Evolutionary conservation across 2,888 invertebrate species (phyloP), one percentile per base, ranked within the genome.

Genomic region (Stramonita haemastoma): DNA sequence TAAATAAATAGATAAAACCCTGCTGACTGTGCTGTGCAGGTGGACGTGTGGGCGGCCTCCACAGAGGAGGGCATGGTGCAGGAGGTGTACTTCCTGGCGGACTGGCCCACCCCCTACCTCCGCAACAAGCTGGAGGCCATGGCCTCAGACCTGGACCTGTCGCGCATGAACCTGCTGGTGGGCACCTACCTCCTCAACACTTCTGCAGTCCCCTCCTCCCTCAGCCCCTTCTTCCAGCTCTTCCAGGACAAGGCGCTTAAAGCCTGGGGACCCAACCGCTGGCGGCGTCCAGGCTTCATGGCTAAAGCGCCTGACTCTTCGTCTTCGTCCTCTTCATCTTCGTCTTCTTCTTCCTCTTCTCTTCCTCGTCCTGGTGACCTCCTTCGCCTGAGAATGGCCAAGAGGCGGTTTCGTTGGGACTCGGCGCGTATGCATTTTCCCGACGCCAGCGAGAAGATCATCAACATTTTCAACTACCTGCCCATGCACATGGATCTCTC

Each of bases 31-130:
- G 87, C 83, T n/a, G 73, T 77, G 73, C 81, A 83, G 81, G 91
- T 90, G 66, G 91, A 91, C 70, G 87, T 90, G 29, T 91, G 91
- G 91, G 91, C 89, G 22, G 85, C 85, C 60, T 87, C 84, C 34
- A 46, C 57, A 6, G 77, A 87, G 1, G 66, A 57, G 34, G 90
- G 90, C 17, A 83, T 91, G 36, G 83, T 84, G n/a, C 87, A 85
- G 57, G 90, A 91, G 70, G 36, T 91, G 6, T 91, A 90, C 77
- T 91, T 91, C 87, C 89, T 89, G 26, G 87, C 90, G 29, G 66
- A 87, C 70, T 87, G 87, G 87, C 87, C 87, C 57, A 32, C 73
- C 36, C 36, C 36, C n/a, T 73, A 26, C 26, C 22, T 87, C 19
- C 66, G 46, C 11, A n/a, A 32, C 73, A 34, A 29, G 73, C 87